A percentile compares a stretch with the other conserved stretches of the same genome.
Conservation (phyloP, 2,113 vertebrate genomes). For the Platichthys flesus region DNA sequence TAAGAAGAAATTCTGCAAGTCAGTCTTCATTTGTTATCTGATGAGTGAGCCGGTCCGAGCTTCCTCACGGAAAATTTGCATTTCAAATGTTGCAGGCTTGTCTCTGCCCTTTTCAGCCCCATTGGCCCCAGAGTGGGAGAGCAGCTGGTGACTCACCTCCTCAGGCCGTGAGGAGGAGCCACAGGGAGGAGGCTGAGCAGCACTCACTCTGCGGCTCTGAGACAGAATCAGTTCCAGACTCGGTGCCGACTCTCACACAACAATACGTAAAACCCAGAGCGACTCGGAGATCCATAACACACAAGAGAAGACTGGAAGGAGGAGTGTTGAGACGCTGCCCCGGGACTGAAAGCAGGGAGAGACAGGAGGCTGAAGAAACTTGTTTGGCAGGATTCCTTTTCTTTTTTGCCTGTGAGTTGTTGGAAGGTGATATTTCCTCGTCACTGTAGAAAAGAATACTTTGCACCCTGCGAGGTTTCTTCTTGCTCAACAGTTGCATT, state of each 20-base stretch:
- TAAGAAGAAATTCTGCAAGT: background rate
- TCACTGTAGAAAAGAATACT: background rate
- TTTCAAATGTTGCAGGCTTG: too few species aligned
- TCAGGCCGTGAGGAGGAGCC: constrained; percentile 69
- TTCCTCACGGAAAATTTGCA: too few species aligned
- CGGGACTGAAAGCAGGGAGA: background rate
- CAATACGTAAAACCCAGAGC: background rate
- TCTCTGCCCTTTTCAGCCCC: background rate
- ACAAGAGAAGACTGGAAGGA: background rate
- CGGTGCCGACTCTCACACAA: background rate
- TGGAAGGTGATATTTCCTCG: background rate
- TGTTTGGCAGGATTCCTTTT: constrained; percentile 34
- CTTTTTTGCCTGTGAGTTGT: background rate
- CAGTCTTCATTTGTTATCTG: background rate
- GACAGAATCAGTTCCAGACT: constrained; percentile 31
- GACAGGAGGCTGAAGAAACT: constrained; percentile 25
- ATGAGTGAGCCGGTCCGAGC: background rate
- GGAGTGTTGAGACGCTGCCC: background rate
- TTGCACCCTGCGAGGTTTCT: too few species aligned
- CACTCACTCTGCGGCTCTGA: constrained; percentile 3
- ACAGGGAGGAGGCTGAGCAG: constrained; percentile 39
- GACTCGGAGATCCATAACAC: background rate
- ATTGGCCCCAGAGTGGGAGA: constrained; percentile 31
- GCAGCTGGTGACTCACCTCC: constrained; percentile 71
- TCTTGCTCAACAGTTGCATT: background rate